Evolutionary conservation across 1,140 invertebrate species (phyloP), one percentile per base, ranked within the genome.

Genomic region (Drosophila pectinifera): DNA sequence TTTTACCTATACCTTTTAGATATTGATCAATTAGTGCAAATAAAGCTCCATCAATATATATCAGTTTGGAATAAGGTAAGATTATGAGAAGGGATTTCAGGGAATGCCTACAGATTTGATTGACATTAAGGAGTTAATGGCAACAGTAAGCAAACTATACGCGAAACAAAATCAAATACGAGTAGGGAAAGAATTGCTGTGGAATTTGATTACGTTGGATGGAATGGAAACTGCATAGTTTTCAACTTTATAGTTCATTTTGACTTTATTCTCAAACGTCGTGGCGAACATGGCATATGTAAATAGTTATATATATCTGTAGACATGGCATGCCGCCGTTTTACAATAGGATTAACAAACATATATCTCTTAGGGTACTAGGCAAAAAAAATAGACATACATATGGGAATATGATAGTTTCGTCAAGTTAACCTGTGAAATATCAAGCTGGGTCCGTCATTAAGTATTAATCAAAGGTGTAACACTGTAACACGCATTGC

Each of bases 211-310:
- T 8, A 28, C 6, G 7, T 7, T 7, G 2, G 5, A 26, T 26
- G 5, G 1, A 28, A 28, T 10, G 7, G 18, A 41, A 18, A 56
- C 10, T 11, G 6, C 14, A 53, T 13, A 1, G 3, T 24, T 8
- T 55, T 10, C 26, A 16, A 41, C 36, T 7, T 31, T 16, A 13
- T 70, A 59, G 61, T 46, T 75, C 24, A 85, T 62, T 80, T 16
- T 49, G 54, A 78, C 42, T 85, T 85, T 80, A 81, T 85, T 85
- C 48, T 46, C 39, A 74, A 83, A 69, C 54, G 57, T 64, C 42
- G 38, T 41, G 63, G 48, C 54, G 65, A 16, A 69, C 70, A 55
- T 51, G 16, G 18, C 16, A 56, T 73, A 14, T 42, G 48, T 20
- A 51, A 34, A 31, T 20, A 38, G n/a, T 24, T 18, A 34, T 54